phyloP scores from a whole-genome alignment of 2,797 vertebrate genomes.

The Oryzias sinensis region DNA sequence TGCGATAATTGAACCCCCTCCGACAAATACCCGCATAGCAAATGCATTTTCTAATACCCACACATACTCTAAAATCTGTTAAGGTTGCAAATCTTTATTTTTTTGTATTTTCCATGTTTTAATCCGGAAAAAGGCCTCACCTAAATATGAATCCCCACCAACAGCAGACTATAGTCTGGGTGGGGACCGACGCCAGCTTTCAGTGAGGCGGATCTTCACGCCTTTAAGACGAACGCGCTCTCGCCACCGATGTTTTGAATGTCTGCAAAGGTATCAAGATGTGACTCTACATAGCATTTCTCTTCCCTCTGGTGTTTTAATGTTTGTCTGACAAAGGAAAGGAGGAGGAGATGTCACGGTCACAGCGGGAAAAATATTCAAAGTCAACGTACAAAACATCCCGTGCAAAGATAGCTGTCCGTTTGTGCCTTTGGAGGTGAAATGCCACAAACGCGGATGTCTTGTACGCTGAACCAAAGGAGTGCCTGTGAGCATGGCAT shows the following conservation, averaged over 20 bases:
- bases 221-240: slow-evolving; percentile 4
- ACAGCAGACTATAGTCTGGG: not conserved
- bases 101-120: slow-evolving; percentile 17
- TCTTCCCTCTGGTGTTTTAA: slow-evolving; percentile 32
- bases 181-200: slow-evolving; percentile 34
- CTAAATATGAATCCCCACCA: slow-evolving; percentile 37
- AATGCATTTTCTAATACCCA: slow-evolving; percentile 60
- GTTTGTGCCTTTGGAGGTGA: slow-evolving; percentile 35
- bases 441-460: slow-evolving; percentile 39
- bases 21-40: slow-evolving; percentile 55
- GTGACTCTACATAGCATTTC: not conserved
- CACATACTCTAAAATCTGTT: slow-evolving; percentile 46
- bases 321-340: slow-evolving; percentile 30
- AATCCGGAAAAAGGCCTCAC: slow-evolving; percentile 51
- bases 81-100: slow-evolving; percentile 28
- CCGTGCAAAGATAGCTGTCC: slow-evolving; percentile 40
- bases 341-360: slow-evolving; percentile 30
- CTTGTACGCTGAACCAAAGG: slow-evolving; percentile 39
- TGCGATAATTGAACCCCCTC: slow-evolving; percentile 72
- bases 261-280: slow-evolving; percentile 8
- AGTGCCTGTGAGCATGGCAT: slow-evolving; percentile 17
- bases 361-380: slow-evolving; percentile 6
- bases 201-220: slow-evolving; percentile 11
- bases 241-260: slow-evolving; percentile 4
- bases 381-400: slow-evolving; percentile 32